Conservation (phyloP, 1,140 invertebrate genomes). For the Drosophila repletoides region DNA sequence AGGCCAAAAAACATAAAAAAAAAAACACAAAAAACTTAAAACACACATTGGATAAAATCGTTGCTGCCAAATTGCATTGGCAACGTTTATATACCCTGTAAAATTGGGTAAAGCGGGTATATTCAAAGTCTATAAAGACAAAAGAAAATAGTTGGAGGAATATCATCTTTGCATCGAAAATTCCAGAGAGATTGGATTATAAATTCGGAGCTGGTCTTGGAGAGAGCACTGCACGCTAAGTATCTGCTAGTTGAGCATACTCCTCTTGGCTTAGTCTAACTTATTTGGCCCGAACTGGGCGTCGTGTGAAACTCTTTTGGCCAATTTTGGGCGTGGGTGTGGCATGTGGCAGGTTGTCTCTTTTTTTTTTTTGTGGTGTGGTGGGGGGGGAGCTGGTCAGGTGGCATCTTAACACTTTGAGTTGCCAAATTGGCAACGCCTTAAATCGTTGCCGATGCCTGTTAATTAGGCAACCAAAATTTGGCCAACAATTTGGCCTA, state of each 20-base stretch:
- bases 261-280: no score
- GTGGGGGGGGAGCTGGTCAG: conserved; percentile 19
- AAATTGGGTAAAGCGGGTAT: no score
- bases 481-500: conserved; percentile 20
- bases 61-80: conserved; percentile 46
- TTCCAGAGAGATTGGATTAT: no score
- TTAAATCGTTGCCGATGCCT: background rate
- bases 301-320: conserved; percentile 30
- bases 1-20: conserved; percentile 39
- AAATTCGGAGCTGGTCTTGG: no score
- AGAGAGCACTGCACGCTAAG: no score
- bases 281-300: no score
- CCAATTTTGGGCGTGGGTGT: conserved; percentile 29
- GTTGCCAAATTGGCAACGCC: conserved; percentile 32
- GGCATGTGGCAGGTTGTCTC: no score
- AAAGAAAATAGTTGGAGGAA: no score
- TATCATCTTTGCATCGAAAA: no score
- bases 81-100: conserved; percentile 37
- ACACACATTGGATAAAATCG: conserved; percentile 23
- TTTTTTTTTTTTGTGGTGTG: no score
- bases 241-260: no score
- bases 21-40: background rate
- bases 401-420: conserved; percentile 41
- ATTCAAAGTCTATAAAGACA: no score
- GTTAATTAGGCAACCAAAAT: conserved; percentile 32